phyloP scores from a whole-genome alignment of 2,113 vertebrate species.

The Ascaphus truei region DNA sequence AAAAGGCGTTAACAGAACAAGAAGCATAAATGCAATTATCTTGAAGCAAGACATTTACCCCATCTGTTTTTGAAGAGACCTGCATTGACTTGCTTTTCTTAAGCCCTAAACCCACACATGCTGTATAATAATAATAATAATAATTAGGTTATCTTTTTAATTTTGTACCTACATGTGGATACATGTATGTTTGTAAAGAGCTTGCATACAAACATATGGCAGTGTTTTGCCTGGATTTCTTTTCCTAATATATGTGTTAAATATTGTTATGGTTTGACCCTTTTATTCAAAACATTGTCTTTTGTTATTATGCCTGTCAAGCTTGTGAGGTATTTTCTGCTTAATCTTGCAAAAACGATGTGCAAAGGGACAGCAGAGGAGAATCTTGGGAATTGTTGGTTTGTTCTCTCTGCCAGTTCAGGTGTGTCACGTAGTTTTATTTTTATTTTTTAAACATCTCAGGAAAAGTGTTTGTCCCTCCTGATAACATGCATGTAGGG shows the following conservation, averaged over 20 bases:
- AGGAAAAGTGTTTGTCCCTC: too few relatives aligned
- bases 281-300: background rate
- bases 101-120: background rate
- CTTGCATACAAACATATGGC: background rate
- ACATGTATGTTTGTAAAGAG: background rate
- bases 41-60: background rate
- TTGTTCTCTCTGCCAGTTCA: too few relatives aligned
- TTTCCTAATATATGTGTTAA: background rate
- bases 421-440: too few relatives aligned
- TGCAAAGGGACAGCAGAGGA: too few relatives aligned
- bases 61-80: background rate
- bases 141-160: background rate
- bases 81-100: background rate
- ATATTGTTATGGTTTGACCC: background rate
- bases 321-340: background rate
- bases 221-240: background rate
- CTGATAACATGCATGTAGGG: too few relatives aligned
- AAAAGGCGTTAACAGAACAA: background rate
- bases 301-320: background rate
- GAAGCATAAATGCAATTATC: background rate
- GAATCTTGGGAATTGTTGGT: too few relatives aligned
- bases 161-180: background rate
- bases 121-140: slow-evolving; percentile 1
- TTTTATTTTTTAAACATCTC: too few relatives aligned
- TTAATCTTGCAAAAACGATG: background rate